A percentile compares a stretch with the other conserved stretches of the same genome.
Conservation (phyloP, 2,888 invertebrate genomes). For the Caenorhabditis macrosperma region DNA sequence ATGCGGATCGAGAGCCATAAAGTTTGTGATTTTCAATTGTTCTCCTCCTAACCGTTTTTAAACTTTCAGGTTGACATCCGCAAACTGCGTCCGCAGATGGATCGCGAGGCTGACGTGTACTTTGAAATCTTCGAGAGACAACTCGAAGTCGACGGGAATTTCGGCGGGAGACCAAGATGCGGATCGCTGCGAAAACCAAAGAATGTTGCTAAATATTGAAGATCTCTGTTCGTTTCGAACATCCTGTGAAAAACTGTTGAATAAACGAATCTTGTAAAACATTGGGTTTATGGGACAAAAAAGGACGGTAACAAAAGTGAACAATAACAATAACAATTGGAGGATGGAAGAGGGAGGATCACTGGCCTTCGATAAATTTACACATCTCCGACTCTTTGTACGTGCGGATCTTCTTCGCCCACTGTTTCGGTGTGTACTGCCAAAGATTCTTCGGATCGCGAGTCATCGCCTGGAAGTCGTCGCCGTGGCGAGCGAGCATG, state of each 20-base stretch:
- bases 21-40: not conserved
- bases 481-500: slow-evolving; percentile 72
- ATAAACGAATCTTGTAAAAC: slow-evolving; percentile 3
- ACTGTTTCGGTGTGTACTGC: slow-evolving; percentile 77
- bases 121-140: slow-evolving; percentile 56
- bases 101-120: slow-evolving; percentile 46
- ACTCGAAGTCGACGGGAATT: slow-evolving; percentile 23
- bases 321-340: slow-evolving; percentile 42
- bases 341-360: not conserved
- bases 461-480: slow-evolving; percentile 77
- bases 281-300: not conserved
- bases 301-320: slow-evolving; percentile 23
- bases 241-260: not conserved
- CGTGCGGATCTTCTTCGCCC: slow-evolving; percentile 71
- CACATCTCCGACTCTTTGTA: slow-evolving; percentile 69
- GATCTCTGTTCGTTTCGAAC: not conserved
- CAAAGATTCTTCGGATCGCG: slow-evolving; percentile 75
- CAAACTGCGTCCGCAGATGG: slow-evolving; percentile 37
- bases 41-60: not conserved
- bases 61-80: slow-evolving; percentile 47
- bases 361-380: slow-evolving; percentile 46
- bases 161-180: slow-evolving; percentile 15
- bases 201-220: not conserved
- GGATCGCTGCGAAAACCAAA: slow-evolving; percentile 18
- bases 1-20: slow-evolving; percentile 46